Percentiles rank a stretch among this genome's conserved stretches.
These are phyloP conservation scores for Paracentrotus lividus DNA, from an alignment of 53 echinoderm and acorn worm species.

Conservation along the genomic window DNA sequence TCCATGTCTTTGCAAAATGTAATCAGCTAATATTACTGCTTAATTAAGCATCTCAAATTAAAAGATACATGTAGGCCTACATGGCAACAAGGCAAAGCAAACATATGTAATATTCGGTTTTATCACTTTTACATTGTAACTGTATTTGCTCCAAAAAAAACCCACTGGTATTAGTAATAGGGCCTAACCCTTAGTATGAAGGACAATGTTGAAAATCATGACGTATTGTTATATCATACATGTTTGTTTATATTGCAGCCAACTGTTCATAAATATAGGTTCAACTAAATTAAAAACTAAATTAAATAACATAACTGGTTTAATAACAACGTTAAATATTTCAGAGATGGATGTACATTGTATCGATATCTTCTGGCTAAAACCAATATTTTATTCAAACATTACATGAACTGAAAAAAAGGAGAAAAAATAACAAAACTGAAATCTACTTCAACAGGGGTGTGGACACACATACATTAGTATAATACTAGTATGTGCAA, in stretches of 20 bases:
- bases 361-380: neutral
- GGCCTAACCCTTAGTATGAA: neutral
- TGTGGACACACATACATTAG: neutral
- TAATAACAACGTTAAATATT: neutral
- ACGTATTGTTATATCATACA: neutral
- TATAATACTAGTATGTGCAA: too few relatives aligned
- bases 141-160: too few relatives aligned
- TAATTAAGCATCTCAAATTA: neutral
- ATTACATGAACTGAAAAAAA: neutral
- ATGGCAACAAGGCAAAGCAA: neutral
- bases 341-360: neutral
- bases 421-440: neutral
- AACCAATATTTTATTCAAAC: neutral
- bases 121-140: neutral
- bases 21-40: neutral
- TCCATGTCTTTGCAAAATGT: neutral
- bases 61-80: neutral
- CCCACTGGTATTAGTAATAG: too few relatives aligned
- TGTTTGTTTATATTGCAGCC: neutral
- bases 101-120: neutral
- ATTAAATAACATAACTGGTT: neutral
- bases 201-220: neutral
- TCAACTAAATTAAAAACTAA: neutral
- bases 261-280: neutral
- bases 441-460: neutral